Percentiles rank a stretch among this genome's conserved stretches.
Conservation (phyloP, 1,140 invertebrate species). For the Scylla paramamosain region DNA sequence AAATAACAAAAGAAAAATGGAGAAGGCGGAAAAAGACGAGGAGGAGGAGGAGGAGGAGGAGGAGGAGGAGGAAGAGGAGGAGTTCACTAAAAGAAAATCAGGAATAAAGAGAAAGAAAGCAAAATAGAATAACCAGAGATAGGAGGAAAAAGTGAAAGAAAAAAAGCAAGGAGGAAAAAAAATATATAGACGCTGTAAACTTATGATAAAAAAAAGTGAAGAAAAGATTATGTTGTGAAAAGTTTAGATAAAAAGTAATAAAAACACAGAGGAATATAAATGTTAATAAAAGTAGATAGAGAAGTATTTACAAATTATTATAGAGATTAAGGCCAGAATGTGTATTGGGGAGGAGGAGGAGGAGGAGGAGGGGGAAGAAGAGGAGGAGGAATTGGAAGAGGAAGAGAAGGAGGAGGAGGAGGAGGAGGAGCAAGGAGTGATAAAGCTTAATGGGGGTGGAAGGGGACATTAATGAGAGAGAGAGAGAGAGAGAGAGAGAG, state of each 20-base stretch:
- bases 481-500: conserved; percentile 1
- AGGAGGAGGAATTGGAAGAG: no score
- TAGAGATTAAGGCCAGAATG: background rate
- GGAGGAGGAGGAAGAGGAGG: no score
- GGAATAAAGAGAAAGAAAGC: no score
- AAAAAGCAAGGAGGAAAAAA: no score
- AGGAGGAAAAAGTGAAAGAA: no score
- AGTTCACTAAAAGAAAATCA: no score
- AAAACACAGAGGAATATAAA: background rate
- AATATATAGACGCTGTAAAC: no score
- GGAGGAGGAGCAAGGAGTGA: background rate
- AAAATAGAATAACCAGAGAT: no score
- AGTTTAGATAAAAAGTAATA: background rate
- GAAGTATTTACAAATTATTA: background rate
- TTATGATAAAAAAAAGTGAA: no score
- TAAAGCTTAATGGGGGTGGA: background rate
- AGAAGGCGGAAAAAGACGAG: background rate
- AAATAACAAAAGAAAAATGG: background rate
- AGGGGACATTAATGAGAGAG: background rate
- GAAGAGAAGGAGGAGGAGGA: background rate
- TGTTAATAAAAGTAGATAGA: background rate
- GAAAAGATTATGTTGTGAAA: no score
- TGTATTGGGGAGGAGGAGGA: background rate
- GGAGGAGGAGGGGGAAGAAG: background rate
- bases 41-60: no score